Evolutionary conservation across 2,797 vertebrate genomes (phyloP).

Genomic region (Lateolabrax maculatus): DNA sequence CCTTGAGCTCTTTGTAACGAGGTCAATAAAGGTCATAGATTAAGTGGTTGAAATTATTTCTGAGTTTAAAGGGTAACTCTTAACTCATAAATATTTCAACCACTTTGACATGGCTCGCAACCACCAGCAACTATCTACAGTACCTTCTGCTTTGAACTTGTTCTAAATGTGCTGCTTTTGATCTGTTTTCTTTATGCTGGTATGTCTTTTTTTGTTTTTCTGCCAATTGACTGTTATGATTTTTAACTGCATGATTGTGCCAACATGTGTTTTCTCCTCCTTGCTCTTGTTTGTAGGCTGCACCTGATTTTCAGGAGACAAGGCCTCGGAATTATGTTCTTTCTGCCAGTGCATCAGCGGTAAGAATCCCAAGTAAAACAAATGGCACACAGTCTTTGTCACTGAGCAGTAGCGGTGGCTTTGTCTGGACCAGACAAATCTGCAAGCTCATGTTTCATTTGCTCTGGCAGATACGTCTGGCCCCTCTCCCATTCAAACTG

Average conservation of each 20-base stretch:
- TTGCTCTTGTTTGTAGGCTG: constrained; percentile 85
- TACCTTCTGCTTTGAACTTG: not conserved
- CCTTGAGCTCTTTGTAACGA: not conserved
- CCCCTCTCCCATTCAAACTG: too few species aligned
- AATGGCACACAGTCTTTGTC: not conserved
- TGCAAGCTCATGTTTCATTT: too few species aligned
- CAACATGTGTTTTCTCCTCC: constrained; percentile 62
- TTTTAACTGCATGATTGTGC: constrained; percentile 48
- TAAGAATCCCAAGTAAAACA: constrained; percentile 82
- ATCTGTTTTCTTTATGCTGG: not conserved
- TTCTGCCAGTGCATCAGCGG: constrained; percentile 97
- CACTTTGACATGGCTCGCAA: not conserved
- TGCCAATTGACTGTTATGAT: constrained; percentile 24
- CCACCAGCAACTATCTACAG: not conserved
- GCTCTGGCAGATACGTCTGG: too few species aligned
- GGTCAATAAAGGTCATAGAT: too few species aligned
- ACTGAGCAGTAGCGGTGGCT: not conserved
- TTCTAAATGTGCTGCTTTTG: constrained; percentile 9
- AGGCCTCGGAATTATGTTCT: constrained; percentile 98
- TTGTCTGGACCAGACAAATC: too few species aligned
- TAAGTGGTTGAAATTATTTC: too few species aligned
- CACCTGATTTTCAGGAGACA: constrained; percentile 98
- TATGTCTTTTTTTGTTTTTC: constrained; percentile 15
- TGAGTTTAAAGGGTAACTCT: too few species aligned
- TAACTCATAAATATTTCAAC: too few species aligned